These are phyloP conservation scores for Argya squamiceps DNA, from an alignment of 2,797 vertebrate species.

Conservation along the genomic window DNA sequence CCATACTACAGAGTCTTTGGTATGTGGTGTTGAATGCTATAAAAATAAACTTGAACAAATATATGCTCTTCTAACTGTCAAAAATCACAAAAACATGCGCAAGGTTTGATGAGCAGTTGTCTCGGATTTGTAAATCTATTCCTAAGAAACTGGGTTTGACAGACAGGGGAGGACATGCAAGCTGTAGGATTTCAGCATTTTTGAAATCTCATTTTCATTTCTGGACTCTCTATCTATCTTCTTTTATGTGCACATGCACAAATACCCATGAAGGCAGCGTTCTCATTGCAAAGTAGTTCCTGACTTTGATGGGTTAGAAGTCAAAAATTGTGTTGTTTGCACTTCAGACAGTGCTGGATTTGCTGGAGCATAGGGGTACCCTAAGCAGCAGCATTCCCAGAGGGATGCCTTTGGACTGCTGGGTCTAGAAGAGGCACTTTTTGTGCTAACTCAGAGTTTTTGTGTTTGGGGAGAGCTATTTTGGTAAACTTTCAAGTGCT, in stretches of 20 bases:
- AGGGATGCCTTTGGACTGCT: neutral
- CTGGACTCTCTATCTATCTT: neutral
- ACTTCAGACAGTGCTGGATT: neutral
- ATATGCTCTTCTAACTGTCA: conserved; percentile 64
- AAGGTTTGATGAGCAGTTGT: conserved; percentile 57
- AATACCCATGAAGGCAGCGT: neutral
- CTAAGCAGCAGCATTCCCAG: neutral
- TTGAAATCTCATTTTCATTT: conserved; percentile 61
- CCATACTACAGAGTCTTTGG: neutral
- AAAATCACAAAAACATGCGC: conserved; percentile 16
- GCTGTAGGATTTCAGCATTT: conserved; percentile 52
- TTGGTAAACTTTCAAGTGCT: neutral
- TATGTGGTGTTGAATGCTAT: conserved; percentile 3
- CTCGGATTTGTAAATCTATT: conserved; percentile 64
- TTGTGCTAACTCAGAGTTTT: neutral
- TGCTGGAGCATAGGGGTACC: neutral
- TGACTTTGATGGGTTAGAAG: neutral
- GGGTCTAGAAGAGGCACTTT: neutral
- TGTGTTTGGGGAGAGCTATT: neutral
- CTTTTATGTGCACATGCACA: conserved; percentile 31
- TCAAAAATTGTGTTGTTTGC: neutral
- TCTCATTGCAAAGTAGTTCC: neutral
- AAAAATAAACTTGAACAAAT: conserved; percentile 66
- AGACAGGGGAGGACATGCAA: conserved; percentile 49
- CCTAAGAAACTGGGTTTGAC: conserved; percentile 36